These are phyloP conservation scores for Rhyzopertha dominica DNA, from an alignment of 1,140 invertebrate species.

Conservation along the genomic window DNA sequence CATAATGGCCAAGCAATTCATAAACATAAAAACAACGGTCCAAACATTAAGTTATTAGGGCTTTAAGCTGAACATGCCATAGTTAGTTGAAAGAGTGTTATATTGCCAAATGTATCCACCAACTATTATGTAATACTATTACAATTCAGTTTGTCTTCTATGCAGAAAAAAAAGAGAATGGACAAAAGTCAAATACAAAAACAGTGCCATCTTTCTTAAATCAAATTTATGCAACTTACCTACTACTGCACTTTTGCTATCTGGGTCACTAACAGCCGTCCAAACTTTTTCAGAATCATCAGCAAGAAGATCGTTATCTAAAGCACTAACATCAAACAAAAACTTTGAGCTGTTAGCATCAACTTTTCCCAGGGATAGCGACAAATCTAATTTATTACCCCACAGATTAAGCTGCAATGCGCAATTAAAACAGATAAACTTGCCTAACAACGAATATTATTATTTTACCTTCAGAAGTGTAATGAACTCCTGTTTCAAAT, in stretches of 20 bases:
- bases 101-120: too few species aligned
- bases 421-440: conserved; percentile 1
- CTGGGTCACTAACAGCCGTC: conserved; percentile 41
- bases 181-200: too few species aligned
- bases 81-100: too few species aligned
- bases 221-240: too few species aligned
- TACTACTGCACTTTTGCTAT: conserved; percentile 33
- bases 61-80: too few species aligned
- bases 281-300: conserved; percentile 61
- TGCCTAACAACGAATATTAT: not conserved
- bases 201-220: too few species aligned
- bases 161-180: too few species aligned
- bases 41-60: too few species aligned
- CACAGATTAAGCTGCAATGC: conserved; percentile 62
- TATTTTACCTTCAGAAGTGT: conserved; percentile 53
- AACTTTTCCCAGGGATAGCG: conserved; percentile 66
- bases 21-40: too few species aligned
- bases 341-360: conserved; percentile 4
- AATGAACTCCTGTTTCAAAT: conserved; percentile 49
- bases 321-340: conserved; percentile 45
- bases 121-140: too few species aligned
- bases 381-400: conserved; percentile 85
- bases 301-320: conserved; percentile 65
- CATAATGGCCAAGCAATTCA: too few species aligned
- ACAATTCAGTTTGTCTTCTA: too few species aligned